Conservation (phyloP, 2,888 invertebrate genomes). For the Galerucella calmariensis region DNA sequence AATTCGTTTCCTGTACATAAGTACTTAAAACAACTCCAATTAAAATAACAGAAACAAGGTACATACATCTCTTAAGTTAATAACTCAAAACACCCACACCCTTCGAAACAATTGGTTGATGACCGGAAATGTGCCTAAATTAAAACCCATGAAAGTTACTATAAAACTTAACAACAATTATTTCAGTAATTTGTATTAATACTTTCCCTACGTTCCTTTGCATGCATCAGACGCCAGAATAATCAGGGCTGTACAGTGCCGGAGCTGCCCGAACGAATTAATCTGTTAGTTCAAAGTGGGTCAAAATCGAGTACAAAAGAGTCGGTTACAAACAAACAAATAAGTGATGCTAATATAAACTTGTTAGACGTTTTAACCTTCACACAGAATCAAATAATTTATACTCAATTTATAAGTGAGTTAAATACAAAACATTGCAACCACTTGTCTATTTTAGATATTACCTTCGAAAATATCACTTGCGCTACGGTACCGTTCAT, state of each 20-base stretch:
- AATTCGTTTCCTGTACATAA: constrained; percentile 25
- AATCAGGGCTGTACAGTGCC: constrained; percentile 17
- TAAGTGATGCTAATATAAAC: no score
- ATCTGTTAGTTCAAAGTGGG: no score
- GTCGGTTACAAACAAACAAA: no score
- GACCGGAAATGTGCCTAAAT: constrained; percentile 41
- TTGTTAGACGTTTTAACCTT: no score
- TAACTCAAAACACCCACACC: constrained; percentile 39
- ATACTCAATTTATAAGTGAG: no score
- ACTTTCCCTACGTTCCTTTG: constrained; percentile 35
- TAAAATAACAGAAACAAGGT: constrained; percentile 31
- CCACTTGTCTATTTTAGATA: no score
- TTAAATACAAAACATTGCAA: no score
- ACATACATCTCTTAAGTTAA: constrained; percentile 29
- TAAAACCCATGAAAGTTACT: constrained; percentile 40
- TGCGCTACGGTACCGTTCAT: no score
- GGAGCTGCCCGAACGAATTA: not conserved
- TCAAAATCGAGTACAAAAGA: no score
- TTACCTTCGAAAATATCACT: no score
- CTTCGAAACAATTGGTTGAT: constrained; percentile 37
- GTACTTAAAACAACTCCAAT: constrained; percentile 11
- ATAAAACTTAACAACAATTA: constrained; percentile 40
- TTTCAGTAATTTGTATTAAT: constrained; percentile 40
- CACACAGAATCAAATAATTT: no score
- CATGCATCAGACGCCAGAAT: constrained; percentile 34